These are phyloP conservation scores for Tridacna crocea DNA, from an alignment of 2,888 invertebrate genomes.

Conservation along the genomic window DNA sequence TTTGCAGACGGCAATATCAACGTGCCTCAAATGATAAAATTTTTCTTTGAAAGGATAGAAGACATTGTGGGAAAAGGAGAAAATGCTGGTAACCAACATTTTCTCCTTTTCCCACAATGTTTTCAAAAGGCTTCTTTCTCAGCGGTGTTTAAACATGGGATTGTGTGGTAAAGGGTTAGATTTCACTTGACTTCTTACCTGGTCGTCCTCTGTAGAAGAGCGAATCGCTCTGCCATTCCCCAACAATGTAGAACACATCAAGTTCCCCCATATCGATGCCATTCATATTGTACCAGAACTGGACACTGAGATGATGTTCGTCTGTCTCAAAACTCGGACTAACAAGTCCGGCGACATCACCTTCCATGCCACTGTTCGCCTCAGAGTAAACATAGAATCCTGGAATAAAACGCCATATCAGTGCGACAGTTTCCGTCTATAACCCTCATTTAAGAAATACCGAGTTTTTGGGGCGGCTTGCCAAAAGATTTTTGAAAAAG, in stretches of 20 bases:
- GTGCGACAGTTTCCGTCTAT: neutral
- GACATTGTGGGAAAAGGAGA: too few relatives aligned
- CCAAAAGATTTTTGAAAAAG: neutral
- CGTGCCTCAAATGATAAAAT: too few relatives aligned
- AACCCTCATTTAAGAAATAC: neutral
- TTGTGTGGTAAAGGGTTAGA: too few relatives aligned
- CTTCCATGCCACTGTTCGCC: neutral
- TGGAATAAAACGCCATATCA: neutral
- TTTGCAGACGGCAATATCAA: too few relatives aligned
- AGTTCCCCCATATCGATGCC: slow-evolving; percentile 17
- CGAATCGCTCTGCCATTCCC: slow-evolving; percentile 16
- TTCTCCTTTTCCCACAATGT: too few relatives aligned
- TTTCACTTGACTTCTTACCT: neutral
- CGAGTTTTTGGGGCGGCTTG: neutral
- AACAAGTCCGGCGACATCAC: slow-evolving; percentile 5
- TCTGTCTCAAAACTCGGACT: slow-evolving; percentile 8
- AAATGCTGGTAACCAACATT: too few relatives aligned
- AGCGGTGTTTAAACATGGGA: too few relatives aligned
- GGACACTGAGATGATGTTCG: slow-evolving; percentile 6
- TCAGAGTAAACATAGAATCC: slow-evolving; percentile 15
- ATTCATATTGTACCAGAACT: slow-evolving; percentile 27
- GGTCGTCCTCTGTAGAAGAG: neutral
- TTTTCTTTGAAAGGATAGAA: too few relatives aligned
- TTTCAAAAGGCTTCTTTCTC: too few relatives aligned
- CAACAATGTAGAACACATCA: slow-evolving; percentile 1